Conservation (phyloP, 2,797 vertebrate genomes). For the Rhynchonycteris naso region DNA sequence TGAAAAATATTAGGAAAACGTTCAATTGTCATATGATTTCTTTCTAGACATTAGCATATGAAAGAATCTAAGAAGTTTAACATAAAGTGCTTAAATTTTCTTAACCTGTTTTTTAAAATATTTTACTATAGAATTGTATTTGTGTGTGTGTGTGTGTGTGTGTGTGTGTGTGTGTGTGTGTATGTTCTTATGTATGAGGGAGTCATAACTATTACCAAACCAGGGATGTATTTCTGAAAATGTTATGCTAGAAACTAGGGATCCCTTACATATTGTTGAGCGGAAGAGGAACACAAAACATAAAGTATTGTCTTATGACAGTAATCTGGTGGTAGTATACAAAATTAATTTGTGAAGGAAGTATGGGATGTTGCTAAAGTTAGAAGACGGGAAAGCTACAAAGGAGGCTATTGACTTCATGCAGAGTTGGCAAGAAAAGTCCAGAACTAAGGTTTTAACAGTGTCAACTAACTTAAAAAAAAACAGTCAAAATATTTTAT, state of each 20-base stretch:
- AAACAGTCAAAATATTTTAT: neutral
- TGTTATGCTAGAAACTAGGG: neutral
- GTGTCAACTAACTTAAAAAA: neutral
- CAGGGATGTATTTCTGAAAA: neutral
- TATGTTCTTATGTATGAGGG: neutral
- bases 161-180: neutral
- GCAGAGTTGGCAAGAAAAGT: neutral
- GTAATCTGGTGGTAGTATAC: neutral
- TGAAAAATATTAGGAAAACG: neutral
- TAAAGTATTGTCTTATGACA: neutral
- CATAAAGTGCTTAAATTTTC: neutral
- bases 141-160: neutral
- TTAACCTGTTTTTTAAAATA: neutral
- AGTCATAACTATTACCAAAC: neutral
- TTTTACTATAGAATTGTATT: neutral
- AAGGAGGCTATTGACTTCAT: neutral
- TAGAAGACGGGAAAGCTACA: neutral
- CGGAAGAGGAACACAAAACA: neutral
- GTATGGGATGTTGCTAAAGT: neutral
- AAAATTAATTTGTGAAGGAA: neutral
- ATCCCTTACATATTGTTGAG: neutral
- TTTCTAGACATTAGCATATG: neutral
- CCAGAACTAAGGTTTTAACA: neutral
- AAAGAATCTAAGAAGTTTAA: neutral
- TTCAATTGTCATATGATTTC: neutral